Conservation (phyloP, 2,113 vertebrate species). For the Cichladusa arquata region DNA sequence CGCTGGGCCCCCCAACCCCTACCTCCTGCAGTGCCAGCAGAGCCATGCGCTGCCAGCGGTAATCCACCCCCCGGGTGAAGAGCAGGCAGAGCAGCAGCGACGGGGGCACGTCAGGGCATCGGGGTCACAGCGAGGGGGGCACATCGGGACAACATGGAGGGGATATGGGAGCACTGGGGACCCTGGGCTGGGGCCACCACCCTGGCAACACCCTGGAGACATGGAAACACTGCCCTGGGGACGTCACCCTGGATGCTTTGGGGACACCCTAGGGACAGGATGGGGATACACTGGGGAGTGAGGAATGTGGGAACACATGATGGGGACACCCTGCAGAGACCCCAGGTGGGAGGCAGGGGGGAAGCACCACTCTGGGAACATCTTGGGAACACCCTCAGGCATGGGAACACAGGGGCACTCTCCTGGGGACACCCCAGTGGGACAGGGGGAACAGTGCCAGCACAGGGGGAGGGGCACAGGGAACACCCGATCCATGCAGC, state of each 20-base stretch:
- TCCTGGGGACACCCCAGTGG: not conserved
- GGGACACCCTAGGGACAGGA: not conserved
- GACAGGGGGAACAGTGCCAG: not conserved
- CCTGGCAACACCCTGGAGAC: not conserved
- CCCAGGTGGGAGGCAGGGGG: too few species aligned
- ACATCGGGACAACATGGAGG: not conserved
- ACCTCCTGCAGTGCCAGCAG: not conserved
- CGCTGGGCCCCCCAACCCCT: rapidly evolving
- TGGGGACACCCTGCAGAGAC: rapidly evolving
- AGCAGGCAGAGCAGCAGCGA: rapidly evolving
- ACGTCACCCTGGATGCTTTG: not conserved
- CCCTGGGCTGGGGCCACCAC: not conserved
- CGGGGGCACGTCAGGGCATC: not conserved
- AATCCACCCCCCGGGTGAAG: not conserved
- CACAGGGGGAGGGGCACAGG: rapidly evolving
- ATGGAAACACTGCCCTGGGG: too few species aligned
- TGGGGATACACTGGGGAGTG: not conserved
- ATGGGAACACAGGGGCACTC: not conserved
- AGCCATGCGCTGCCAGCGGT: not conserved
- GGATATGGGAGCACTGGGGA: not conserved
- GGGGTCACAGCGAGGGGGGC: too few species aligned
- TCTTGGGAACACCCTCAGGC: not conserved
- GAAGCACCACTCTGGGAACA: not conserved
- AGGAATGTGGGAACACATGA: too few species aligned
- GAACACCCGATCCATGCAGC: not conserved